Evolutionary conservation across 2,113 vertebrate species (phyloP), one percentile per base, ranked within the genome.

Genomic region (Crypturellus undulatus): DNA sequence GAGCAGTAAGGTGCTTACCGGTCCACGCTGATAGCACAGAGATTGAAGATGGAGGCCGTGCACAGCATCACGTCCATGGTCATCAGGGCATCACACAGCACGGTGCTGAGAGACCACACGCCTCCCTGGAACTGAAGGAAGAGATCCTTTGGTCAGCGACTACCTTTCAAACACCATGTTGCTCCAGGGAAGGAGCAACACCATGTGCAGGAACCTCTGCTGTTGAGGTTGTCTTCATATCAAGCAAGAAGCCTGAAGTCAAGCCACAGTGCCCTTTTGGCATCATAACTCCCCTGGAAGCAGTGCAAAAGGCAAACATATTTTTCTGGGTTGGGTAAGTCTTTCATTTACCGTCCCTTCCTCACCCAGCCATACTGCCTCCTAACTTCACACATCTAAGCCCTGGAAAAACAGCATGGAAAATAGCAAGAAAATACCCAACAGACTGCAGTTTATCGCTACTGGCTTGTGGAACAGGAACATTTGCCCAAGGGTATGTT

Each of bases 41-140:
- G 98, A 97, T 99, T 99, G 98, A 99, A 99, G 96, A 99, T 99
- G 60, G 99, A 99, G 32, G 99, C 99, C 0, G 99, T 99, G 97
- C 99, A 99, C 72, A 99, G 98, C 99, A 99, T 98, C 93, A 99
- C 99, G 1, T 99, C 99, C 99, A 99, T 98, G 88, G 99, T 98
- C 99, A 99, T 99, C 92, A 99, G 98, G 36, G 98, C 97, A 54
- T 99, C 99, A 15, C 99, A 99, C 58, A 99, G 90, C 62, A 95
- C 80, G 0, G 92, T 96, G 95, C 98, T 98, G 92, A 99, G 96
- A 85, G 98, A 95, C 99, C 99, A 99, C 77, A 98, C 97, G 1
- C 99, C 99, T 14, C 99, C 99, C 97, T 99, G 99, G 92, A 99
- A 99, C 99, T 99, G 96, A 60, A 94, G 79, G 82, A 60, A 56